Conservation (phyloP, 2,888 invertebrate genomes). For the Orthosia gothica region DNA sequence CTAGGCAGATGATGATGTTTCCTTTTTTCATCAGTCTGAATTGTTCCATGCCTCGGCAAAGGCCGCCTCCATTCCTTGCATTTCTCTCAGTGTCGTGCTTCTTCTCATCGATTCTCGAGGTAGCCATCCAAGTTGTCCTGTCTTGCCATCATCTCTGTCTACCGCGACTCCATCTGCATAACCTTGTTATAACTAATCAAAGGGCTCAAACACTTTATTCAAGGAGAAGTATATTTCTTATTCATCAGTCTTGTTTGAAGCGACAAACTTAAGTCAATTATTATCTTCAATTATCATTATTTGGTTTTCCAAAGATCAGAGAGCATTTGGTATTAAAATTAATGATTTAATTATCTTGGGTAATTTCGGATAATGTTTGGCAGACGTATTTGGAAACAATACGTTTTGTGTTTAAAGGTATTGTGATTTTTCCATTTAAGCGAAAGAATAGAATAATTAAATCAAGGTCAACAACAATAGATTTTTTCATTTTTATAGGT, state of each 20-base stretch:
- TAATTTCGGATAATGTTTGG: conserved; percentile 11
- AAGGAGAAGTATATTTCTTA: background rate
- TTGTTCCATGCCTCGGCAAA: too few relatives aligned
- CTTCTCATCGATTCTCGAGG: background rate
- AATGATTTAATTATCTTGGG: conserved; percentile 1
- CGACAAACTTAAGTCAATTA: conserved; percentile 2
- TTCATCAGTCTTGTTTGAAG: conserved; percentile 31
- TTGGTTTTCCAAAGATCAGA: conserved; percentile 34
- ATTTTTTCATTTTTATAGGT: background rate
- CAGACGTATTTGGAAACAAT: conserved; percentile 2
- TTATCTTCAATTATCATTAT: conserved; percentile 24
- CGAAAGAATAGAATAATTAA: background rate
- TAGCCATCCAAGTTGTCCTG: background rate
- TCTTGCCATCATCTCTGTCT: background rate
- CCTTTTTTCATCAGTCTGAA: too few relatives aligned
- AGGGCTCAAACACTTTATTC: background rate
- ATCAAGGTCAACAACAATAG: background rate
- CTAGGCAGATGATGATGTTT: too few relatives aligned
- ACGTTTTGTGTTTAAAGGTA: background rate
- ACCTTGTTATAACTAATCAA: background rate
- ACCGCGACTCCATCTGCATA: background rate
- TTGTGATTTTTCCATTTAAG: background rate
- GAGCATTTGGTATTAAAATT: conserved; percentile 3
- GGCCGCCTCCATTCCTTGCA: too few relatives aligned
- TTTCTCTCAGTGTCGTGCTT: background rate